Conservation (phyloP, 1,140 invertebrate species). For the Drosophila murphyi region DNA sequence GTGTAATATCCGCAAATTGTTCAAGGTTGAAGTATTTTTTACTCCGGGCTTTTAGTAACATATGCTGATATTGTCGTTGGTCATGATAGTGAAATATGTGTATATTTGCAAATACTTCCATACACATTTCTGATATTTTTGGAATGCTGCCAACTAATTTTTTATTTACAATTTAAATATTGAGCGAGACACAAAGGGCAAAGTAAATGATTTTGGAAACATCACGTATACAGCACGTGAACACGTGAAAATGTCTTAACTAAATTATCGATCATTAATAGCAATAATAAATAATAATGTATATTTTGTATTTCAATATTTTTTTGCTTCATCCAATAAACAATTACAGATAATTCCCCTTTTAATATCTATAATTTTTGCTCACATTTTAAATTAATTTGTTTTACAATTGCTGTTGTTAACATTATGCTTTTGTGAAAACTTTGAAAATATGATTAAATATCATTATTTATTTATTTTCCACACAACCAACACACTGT, state of each 20-base stretch:
- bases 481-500: too few relatives aligned
- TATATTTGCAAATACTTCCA: not conserved
- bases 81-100: constrained; percentile 32
- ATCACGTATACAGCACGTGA: constrained; percentile 56
- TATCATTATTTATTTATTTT: too few relatives aligned
- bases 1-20: not conserved
- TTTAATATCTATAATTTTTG: too few relatives aligned
- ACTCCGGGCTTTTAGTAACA: not conserved
- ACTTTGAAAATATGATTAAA: too few relatives aligned
- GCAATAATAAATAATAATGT: not conserved
- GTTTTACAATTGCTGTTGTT: too few relatives aligned
- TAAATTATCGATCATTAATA: constrained; percentile 10
- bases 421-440: too few relatives aligned
- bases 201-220: constrained; percentile 50
- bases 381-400: too few relatives aligned
- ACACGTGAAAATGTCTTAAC: not conserved
- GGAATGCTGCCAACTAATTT: constrained; percentile 5
- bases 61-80: constrained; percentile 20
- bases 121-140: constrained; percentile 2
- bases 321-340: not conserved
- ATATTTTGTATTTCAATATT: not conserved
- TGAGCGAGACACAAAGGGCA: constrained; percentile 34
- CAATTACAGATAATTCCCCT: too few relatives aligned
- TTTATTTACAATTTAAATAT: constrained; percentile 15
- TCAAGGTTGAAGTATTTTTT: not conserved